Percentiles rank a stretch among this genome's conserved stretches.
Conservation (phyloP, 2,113 vertebrate genomes). For the Seriola aureovittata region DNA sequence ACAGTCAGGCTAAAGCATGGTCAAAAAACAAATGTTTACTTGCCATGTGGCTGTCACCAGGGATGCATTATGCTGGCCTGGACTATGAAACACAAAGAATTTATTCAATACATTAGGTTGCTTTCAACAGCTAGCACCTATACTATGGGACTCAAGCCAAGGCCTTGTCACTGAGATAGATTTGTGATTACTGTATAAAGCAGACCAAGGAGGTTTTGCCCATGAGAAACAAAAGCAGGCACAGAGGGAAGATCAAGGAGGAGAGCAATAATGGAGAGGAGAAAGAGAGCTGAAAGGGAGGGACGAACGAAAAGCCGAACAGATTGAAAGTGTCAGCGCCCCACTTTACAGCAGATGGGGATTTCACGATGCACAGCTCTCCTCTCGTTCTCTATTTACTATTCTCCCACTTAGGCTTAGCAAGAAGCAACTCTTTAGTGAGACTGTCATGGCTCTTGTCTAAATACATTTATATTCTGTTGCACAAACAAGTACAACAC, state of each 20-base stretch:
- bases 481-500: constrained; percentile 56
- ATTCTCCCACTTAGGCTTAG: constrained; percentile 73
- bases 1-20: constrained; percentile 17
- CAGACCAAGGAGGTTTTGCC: constrained; percentile 44
- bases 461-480: constrained; percentile 59
- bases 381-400: constrained; percentile 75
- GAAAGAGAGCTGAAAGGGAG: constrained; percentile 35
- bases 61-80: not conserved
- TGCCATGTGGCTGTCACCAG: constrained; percentile 25
- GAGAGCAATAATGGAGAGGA: constrained; percentile 58
- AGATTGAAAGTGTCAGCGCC: constrained; percentile 79
- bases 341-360: constrained; percentile 79
- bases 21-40: constrained; percentile 48
- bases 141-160: constrained; percentile 41
- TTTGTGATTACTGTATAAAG: constrained; percentile 62
- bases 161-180: constrained; percentile 38
- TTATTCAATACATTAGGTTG: constrained; percentile 29
- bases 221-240: constrained; percentile 63
- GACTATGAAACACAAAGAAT: constrained; percentile 21
- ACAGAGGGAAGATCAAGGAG: constrained; percentile 57
- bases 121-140: constrained; percentile 43
- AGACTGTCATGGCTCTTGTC: constrained; percentile 58
- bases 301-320: constrained; percentile 52
- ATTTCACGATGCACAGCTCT: constrained; percentile 73
- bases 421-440: constrained; percentile 66